A percentile compares a stretch with the other conserved stretches of the same genome.
phyloP scores from a whole-genome alignment of 2,797 vertebrate species.

The Decapterus maruadsi region DNA sequence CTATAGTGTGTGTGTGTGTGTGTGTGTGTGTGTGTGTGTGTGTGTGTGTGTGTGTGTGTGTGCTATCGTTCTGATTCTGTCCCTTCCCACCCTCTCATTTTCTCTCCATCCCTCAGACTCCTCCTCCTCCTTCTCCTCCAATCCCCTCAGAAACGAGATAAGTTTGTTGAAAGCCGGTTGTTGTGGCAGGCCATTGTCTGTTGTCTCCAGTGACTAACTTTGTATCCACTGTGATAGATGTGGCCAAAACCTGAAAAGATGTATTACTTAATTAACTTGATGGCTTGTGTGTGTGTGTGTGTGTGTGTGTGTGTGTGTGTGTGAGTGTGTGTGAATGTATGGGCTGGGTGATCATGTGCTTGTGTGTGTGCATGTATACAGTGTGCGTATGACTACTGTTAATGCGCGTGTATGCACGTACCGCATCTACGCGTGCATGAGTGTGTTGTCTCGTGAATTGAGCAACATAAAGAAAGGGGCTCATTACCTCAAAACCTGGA shows the following conservation, averaged over 20 bases:
- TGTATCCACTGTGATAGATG: constrained; percentile 34
- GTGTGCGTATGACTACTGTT: not conserved
- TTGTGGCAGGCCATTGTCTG: constrained; percentile 46
- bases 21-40: constrained; percentile 8
- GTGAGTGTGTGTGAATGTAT: constrained; percentile 31
- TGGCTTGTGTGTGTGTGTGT: constrained; percentile 31
- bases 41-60: constrained; percentile 13
- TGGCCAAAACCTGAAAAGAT: constrained; percentile 50
- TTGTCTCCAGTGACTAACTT: constrained; percentile 47
- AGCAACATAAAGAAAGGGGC: constrained; percentile 30
- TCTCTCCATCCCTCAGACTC: constrained; percentile 12
- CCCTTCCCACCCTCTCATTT: constrained; percentile 35
- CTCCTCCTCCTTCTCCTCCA: constrained; percentile 37
- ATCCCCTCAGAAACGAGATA: constrained; percentile 48
- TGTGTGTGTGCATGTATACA: constrained; percentile 6
- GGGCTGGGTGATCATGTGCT: not conserved
- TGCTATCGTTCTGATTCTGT: constrained; percentile 7
- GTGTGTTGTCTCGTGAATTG: constrained; percentile 32
- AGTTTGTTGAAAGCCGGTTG: constrained; percentile 59
- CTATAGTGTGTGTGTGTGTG: constrained; percentile 18
- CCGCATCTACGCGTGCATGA: not conserved
- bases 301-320: constrained; percentile 17
- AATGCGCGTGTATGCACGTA: not conserved
- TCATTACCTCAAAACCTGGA: constrained; percentile 67
- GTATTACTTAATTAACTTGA: constrained; percentile 73